Conservation (phyloP, 2,797 vertebrate genomes). For the Channallabes apus region DNA sequence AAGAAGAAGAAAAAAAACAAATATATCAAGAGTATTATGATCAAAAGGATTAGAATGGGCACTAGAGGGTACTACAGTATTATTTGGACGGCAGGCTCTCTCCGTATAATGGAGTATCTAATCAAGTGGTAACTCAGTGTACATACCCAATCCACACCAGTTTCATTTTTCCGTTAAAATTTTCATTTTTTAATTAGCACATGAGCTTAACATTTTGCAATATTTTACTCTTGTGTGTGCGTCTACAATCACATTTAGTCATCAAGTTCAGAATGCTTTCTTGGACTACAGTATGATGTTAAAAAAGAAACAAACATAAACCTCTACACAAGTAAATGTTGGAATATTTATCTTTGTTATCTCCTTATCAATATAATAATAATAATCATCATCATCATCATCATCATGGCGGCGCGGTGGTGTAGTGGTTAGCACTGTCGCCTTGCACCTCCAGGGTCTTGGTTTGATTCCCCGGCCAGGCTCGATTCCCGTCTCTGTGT, state of each 20-base stretch:
- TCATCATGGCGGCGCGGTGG: no score
- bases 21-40: background rate
- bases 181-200: background rate
- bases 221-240: background rate
- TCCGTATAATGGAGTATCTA: no score
- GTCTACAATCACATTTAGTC: no score
- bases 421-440: no score
- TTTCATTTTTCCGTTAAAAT: no score
- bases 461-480: no score
- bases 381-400: no score
- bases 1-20: background rate
- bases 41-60: slow-evolving; percentile 20
- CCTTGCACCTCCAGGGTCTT: no score
- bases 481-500: no score
- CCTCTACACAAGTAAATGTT: background rate
- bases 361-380: background rate
- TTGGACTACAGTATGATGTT: background rate
- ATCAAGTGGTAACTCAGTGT: background rate
- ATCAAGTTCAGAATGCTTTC: background rate
- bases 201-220: background rate
- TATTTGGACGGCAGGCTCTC: background rate
- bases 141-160: background rate
- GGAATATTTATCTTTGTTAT: no score
- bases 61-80: slow-evolving; percentile 53
- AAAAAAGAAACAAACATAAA: background rate